Evolutionary conservation across 2,888 invertebrate genomes (phyloP), one percentile per base, ranked within the genome.

Genomic region (Oligia fasciuncula): DNA sequence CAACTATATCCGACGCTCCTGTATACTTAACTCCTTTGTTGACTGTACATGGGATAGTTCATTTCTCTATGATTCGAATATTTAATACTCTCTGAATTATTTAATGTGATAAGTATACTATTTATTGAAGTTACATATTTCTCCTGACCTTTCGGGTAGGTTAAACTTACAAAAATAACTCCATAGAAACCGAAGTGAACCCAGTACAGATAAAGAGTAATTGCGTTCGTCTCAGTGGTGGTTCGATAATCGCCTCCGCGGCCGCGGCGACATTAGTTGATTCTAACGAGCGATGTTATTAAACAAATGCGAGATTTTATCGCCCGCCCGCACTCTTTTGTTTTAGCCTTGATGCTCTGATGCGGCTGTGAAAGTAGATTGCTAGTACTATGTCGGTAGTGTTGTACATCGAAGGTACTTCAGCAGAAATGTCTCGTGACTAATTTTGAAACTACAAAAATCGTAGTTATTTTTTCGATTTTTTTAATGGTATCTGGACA

Each of bases 231-330:
- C 78, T 81, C 77, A 90, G 90, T 87, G 92, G 92, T 90, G 93
- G 92, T 93, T 92, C 90, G 89, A 85, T 93, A 93, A 93, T 91
- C 86, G 89, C 84, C 89, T 89, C 83, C 88, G 85, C 89, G 85
- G 90, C 91, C 91, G 79, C 80, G 4, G 76, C 92, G 92, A 94
- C 96, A 95, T 95, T 94, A 95, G 94, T 93, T 94, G 93, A 93
- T 94, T 94, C 93, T 95, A 96, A 96, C 94, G 96, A 95, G 94
- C 91, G 91, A 93, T 93, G 95, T 93, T 96, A 96, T 96, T 96
- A 96, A 94, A 95, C 95, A 95, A 96, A 95, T 95, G 95, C 85
- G 92, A 95, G 91, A 94, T 95, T 96, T 96, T 94, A 95, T 96
- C 96, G 96, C 95, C 91, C 91, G 87, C 88, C 87, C 90, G 90